phyloP scores from a whole-genome alignment of 2,113 vertebrate species.

The Vimba vimba region DNA sequence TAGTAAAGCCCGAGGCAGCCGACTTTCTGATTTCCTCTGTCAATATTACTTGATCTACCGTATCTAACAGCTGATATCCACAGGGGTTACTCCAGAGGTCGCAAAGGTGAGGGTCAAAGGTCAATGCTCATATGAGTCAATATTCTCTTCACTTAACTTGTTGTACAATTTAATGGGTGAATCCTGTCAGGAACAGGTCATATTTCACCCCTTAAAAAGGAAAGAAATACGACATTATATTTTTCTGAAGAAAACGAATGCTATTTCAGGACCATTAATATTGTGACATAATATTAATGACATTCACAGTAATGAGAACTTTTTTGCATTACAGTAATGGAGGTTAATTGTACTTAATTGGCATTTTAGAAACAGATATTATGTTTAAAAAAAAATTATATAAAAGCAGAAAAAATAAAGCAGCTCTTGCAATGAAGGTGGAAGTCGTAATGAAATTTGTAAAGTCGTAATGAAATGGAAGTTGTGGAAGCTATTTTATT shows the following conservation, averaged over 20 bases:
- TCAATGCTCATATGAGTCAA: neutral
- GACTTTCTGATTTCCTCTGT: neutral
- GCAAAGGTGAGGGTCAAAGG: constrained; percentile 10
- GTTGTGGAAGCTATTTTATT: too few relatives aligned
- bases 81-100: neutral
- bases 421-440: neutral
- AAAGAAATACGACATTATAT: neutral
- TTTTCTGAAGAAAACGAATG: neutral
- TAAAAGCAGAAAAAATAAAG: neutral
- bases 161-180: neutral
- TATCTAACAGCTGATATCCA: neutral
- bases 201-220: neutral
- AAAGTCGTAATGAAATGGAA: too few relatives aligned
- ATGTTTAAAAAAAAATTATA: neutral
- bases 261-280: neutral
- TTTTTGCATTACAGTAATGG: neutral
- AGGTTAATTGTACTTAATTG: neutral
- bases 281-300: neutral
- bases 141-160: neutral
- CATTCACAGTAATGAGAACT: neutral
- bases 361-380: neutral
- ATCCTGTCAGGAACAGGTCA: neutral
- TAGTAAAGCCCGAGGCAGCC: neutral
- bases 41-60: neutral
- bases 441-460: too few relatives aligned